Base-by-base conservation (phyloP, 2,888 invertebrate species). In the Meiosimyza decipiens region DNA sequence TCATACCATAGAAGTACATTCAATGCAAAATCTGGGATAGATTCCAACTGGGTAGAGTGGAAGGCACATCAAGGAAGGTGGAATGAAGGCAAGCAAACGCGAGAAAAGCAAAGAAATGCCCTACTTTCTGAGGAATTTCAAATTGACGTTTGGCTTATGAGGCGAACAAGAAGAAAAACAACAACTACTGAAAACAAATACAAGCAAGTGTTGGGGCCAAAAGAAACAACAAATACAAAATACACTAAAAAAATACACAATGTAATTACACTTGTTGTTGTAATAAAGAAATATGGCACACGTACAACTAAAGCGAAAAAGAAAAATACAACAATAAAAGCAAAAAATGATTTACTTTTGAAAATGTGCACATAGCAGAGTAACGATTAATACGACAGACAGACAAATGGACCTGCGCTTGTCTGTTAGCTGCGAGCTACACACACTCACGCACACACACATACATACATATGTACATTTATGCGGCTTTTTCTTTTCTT, bases 111-210 rank as follows among this genome's bases (percentile, higher is more conserved):
- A 62, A 63, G 55, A 51, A 65, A 74, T 74, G 73, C 59, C 73
- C 73, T 65, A 74, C 59, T 74, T 74, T 64, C 49, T 28, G 67
- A 47, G 68, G 73, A 74, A 74, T 74, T 71, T 64, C 49, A 62
- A 71, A 71, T 71, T 68, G 71, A 68, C 73, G 68, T 71, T 71
- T 64, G 62, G 62, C 63, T 62, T 62, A 70, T 63, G 63, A 70
- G 33, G 40, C 13, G 18, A 70, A 40, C 9, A 40, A 5, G 40
- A 40, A 51, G 11, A 70, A 28, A 52, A 52, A 18, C 52, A 70
- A 69, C 57, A 69, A 6, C 2, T 28, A 28, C 33, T 9, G 13
- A 50, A 50, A 62, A 52, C 52, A 54, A 47, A 49, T 2, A 28
- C 28, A 13, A 18, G 40, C 54, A 18, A 55, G 2, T 22, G 57